Percentiles rank a stretch among this genome's conserved stretches.
These are phyloP conservation scores for Brachyalestes nurse DNA, from an alignment of 2,797 vertebrate species.

Conservation along the genomic window DNA sequence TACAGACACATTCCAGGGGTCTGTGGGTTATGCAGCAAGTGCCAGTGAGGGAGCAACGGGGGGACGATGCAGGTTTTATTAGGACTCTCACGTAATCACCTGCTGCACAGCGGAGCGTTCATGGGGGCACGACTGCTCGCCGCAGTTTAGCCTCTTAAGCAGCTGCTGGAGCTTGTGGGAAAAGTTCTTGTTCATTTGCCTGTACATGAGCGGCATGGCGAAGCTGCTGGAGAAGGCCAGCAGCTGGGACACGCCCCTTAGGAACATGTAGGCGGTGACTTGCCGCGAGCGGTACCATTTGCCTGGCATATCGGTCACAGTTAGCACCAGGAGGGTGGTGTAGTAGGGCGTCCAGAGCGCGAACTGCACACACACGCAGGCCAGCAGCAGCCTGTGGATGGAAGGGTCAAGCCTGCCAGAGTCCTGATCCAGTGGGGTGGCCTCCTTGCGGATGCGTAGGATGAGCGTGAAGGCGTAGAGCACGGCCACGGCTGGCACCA, in stretches of 20 bases:
- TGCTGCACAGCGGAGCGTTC: constrained; percentile 87
- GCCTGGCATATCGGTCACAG: constrained; percentile 78
- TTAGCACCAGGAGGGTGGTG: constrained; percentile 87
- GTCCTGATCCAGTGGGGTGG: constrained; percentile 92
- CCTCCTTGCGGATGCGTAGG: constrained; percentile 88
- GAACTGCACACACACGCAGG: constrained; percentile 92
- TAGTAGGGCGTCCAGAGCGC: constrained; percentile 95
- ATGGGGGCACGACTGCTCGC: constrained; percentile 81
- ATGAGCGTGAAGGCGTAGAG: constrained; percentile 90
- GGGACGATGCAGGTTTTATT: not conserved
- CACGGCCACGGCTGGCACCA: constrained; percentile 88
- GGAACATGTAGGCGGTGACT: constrained; percentile 80
- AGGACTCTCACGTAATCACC: constrained; percentile 80
- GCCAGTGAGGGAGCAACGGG: constrained; percentile 47
- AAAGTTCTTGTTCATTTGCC: constrained; percentile 92
- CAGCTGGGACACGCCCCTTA: constrained; percentile 84
- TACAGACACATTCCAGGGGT: constrained; percentile 65
- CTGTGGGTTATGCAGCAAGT: constrained; percentile 65
- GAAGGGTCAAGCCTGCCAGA: constrained; percentile 88
- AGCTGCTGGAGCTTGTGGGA: constrained; percentile 87
- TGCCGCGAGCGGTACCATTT: constrained; percentile 68
- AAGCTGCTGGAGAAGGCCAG: constrained; percentile 94
- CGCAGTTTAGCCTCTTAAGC: constrained; percentile 86
- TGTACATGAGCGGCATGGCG: constrained; percentile 91
- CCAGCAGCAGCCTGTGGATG: constrained; percentile 89